Base-by-base conservation (phyloP, 2,888 invertebrate species). In the Temnothorax unifasciatus region DNA sequence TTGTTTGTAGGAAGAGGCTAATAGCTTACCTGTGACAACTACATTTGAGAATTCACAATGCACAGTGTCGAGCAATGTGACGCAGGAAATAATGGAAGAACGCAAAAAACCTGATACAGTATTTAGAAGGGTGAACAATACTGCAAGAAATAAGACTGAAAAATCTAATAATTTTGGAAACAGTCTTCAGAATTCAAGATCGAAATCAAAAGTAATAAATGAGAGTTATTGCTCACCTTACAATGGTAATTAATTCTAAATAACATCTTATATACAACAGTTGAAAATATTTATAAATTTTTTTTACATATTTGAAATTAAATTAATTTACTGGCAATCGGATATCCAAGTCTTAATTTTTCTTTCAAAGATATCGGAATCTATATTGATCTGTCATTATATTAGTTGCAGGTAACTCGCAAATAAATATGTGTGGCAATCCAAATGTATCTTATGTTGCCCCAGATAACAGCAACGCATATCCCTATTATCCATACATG, bases 391-490 rank as follows among this genome's bases (percentile, higher is more conserved):
- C 9, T 34, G 1, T 9, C 8, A 54, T 63, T 25, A 75, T 21
- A 50, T 50, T 64, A 34, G 47, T 83, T 83, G 1, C 18, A 83
- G 83, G 18, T 54, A 71, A 83, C 13, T 41, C 41, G 11, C 83
- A 64, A 83, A 18, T 29, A 59, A 38, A 47, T 15, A 29, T 59
- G 18, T 38, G 1, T 9, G 18, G 21, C 21, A 68, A 75, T 38
- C 25, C 69, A 38, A 75, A 64, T 4, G 5, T 63, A 11, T 54
- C 57, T 68, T 83, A 71, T 9, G 38, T 61, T 34, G 29, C 25
- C 8, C 5, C 44, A 13, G 89, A 91, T 9, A 86, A 76, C 8
- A 84, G 82, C 66, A 74, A 47, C n/a, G 6, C 83, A 2, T 86
- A 74, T 18, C n/a, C 85, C 4, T 52, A 74, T 38, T 34, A 85